Evolutionary conservation across 2,888 invertebrate species (phyloP).

Genomic region (Platycnemis pennipes): DNA sequence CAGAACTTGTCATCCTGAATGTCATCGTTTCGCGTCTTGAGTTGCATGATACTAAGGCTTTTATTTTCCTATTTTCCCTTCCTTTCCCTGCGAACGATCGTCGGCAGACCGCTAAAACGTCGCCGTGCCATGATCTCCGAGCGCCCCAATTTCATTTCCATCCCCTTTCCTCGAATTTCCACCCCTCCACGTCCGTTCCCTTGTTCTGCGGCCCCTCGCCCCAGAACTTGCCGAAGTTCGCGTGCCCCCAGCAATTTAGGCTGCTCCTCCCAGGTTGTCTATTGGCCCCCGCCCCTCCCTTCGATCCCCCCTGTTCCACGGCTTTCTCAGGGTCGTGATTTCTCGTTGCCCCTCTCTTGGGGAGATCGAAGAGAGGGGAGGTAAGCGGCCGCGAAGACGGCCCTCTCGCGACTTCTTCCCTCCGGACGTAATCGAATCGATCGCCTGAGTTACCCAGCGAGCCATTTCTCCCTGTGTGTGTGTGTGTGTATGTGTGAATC

Average conservation of each 20-base stretch:
- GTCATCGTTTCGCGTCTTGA: neutral
- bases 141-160: neutral
- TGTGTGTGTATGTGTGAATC: neutral
- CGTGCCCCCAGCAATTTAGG: neutral
- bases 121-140: neutral
- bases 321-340: conserved; percentile 6
- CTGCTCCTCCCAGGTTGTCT: neutral
- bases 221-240: neutral
- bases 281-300: neutral
- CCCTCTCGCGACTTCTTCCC: conserved; percentile 39
- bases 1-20: neutral
- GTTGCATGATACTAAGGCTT: neutral
- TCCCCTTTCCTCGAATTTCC: neutral
- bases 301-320: neutral
- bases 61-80: neutral
- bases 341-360: neutral
- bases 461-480: neutral
- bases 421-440: conserved; percentile 55
- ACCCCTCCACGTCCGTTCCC: neutral
- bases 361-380: neutral
- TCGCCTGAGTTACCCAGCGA: neutral
- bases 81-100: neutral
- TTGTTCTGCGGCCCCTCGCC: neutral
- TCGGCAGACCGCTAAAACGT: neutral
- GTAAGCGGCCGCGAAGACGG: neutral